Base-by-base conservation (phyloP, 2,113 vertebrate genomes). In the Nothocercus nigrocapillus region DNA sequence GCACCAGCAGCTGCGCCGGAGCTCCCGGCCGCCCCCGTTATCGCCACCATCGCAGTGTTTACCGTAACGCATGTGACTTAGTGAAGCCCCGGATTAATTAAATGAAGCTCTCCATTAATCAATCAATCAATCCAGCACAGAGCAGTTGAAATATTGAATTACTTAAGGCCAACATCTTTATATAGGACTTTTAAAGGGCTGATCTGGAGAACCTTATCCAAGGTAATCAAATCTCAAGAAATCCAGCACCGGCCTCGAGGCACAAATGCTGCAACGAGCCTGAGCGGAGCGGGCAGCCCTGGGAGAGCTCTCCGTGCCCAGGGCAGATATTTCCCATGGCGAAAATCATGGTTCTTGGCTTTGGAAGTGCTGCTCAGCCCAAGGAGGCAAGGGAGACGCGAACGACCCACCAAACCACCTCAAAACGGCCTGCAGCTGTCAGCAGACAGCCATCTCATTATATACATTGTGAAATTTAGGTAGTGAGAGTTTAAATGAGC, bases 131-230 rank as follows among this genome's bases (percentile, higher is more conserved):
- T 95, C 93, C 90, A 15, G 92, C 76, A 82, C 90, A 96, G 94
- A 94, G 93, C 94, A 96, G 94, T 93, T 96, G 96, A 97, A 95
- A 96, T 96, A 97, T 95, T 96, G 94, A 97, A 95, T 95, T 97
- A 97, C 95, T 96, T 95, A 96, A 90, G 93, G 94, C 76, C 91
- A 95, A 88, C 94, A 96, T 94, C 95, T 95, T 94, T 95, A 96
- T 96, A 96, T 74, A 86, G 93, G 85, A 96, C 94, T 95, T 94
- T 93, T 95, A 96, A 96, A 92, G 94, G 92, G 88, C 95, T 95
- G 93, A 85, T 95, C 94, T 93, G 93, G 94, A 95, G 68, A 91
- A 93, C 92, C 92, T 97, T 93, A 90, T 93, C 69, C 88, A 34
- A 0, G 0, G 7, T 90, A 96, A 96, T 95, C 92, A 82, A 93